Base-by-base conservation (phyloP, 2,888 invertebrate species). In the Eupithecia inturbata region DNA sequence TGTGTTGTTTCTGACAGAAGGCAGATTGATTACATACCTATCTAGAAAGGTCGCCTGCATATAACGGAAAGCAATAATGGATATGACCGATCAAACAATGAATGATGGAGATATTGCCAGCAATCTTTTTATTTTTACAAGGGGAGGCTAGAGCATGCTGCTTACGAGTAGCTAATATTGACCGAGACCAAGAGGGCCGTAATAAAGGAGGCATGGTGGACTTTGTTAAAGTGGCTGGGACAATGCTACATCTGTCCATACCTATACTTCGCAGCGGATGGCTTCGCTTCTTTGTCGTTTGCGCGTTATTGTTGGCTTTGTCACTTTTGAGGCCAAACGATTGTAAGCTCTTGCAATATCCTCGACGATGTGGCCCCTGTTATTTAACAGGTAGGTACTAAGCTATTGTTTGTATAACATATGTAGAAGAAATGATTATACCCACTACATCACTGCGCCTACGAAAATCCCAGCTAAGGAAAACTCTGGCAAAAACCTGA, bases 81-180 rank as follows among this genome's bases (percentile, higher is more conserved):
- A 76, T 78, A 36, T 73, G 75, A 71, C 70, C 67, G 71, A 75
- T 71, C 78, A 76, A 78, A 80, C 78, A 76, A 77, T 75, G 71
- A 70, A 75, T 41, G 78, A 78, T 70, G 73, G 73, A 74, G 76
- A 80, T 79, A 77, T 77, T 74, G 78, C 72, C 75, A 75, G 68
- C 66, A 75, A 77, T 53, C 78, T 75, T 77, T 74, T 76, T 73
- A 73, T 76, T 73, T 77, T 81, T 77, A 79, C 74, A 74, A 77
- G 68, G 77, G 75, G 78, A 76, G 76, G 71, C 70, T 71, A 78
- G 78, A 81, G 79, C 75, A 80, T 81, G 78, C 72, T 76, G 69
- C 77, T 74, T 73, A n/a, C n/a, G n/a, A n/a, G n/a, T n/a, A 67
- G 78, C 82, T 80, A 87, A 84, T 86, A 84, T 88, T 87, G 83